Conservation (phyloP, 2,888 invertebrate genomes). For the Chalcis sispes region DNA sequence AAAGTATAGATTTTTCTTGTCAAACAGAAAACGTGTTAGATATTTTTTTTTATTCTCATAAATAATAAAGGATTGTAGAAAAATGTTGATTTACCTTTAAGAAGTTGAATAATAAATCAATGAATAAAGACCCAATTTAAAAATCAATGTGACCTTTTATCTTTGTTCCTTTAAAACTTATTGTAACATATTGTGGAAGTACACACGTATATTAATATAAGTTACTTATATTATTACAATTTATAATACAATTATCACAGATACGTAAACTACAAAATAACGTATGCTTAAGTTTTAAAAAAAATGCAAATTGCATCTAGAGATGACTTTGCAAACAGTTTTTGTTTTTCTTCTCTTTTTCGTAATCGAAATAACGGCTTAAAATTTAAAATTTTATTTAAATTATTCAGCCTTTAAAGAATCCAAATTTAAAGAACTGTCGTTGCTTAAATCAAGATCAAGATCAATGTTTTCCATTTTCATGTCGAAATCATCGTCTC, state of each 20-base stretch:
- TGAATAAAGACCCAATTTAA: conserved; percentile 25
- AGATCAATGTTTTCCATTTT: conserved; percentile 49
- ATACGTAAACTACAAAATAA: conserved; percentile 75
- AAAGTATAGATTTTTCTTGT: background rate
- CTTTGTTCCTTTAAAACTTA: conserved; percentile 14
- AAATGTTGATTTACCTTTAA: conserved; percentile 7
- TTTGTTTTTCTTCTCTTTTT: conserved; percentile 41
- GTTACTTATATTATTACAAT: conserved; percentile 68
- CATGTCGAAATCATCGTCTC: conserved; percentile 46
- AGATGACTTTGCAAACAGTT: conserved; percentile 23
- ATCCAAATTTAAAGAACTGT: conserved; percentile 48
- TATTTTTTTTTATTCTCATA: background rate
- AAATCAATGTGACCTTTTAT: conserved; percentile 12
- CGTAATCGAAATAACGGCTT: conserved; percentile 34
- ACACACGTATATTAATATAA: conserved; percentile 64
- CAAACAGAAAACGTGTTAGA: background rate
- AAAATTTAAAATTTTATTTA: conserved; percentile 50
- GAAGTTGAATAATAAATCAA: conserved; percentile 26
- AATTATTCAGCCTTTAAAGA: conserved; percentile 59
- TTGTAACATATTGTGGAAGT: conserved; percentile 59
- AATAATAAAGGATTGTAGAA: conserved; percentile 6
- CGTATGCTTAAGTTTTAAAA: conserved; percentile 60
- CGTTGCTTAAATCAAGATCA: conserved; percentile 41
- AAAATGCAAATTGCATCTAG: conserved; percentile 66
- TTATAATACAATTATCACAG: conserved; percentile 70